These are phyloP conservation scores for Euplexia lucipara DNA, from an alignment of 2,888 invertebrate genomes.

Conservation along the genomic window DNA sequence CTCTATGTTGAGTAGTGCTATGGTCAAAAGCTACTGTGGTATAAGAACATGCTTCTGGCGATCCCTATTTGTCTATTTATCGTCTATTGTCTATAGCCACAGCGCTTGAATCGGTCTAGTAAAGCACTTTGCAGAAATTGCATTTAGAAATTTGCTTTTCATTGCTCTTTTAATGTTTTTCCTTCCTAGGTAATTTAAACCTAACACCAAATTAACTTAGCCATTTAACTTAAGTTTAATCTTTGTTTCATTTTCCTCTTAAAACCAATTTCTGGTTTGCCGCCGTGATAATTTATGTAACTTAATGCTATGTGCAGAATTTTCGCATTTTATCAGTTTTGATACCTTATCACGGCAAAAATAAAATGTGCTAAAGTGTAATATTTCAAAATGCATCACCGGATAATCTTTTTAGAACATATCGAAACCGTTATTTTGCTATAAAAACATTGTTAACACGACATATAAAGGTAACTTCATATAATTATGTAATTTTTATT, in stretches of 20 bases:
- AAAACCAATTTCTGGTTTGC: background rate
- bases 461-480: slow-evolving; percentile 26
- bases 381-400: slow-evolving; percentile 27
- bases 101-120: slow-evolving; percentile 1
- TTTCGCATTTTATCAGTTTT: slow-evolving; percentile 5
- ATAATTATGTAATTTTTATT: slow-evolving; percentile 62
- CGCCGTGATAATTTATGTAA: background rate
- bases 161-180: background rate
- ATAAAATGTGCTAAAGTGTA: slow-evolving; percentile 24
- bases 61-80: slow-evolving; percentile 38
- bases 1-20: slow-evolving; percentile 13
- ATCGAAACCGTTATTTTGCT: slow-evolving; percentile 28
- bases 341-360: slow-evolving; percentile 26
- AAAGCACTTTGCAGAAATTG: background rate
- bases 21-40: slow-evolving; percentile 17
- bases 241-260: background rate
- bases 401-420: slow-evolving; percentile 40
- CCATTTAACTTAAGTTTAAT: background rate
- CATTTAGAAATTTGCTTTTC: slow-evolving; percentile 4
- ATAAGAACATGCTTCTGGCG: slow-evolving; percentile 18
- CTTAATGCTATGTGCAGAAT: background rate
- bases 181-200: background rate
- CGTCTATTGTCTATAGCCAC: slow-evolving; percentile 37
- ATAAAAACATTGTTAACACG: slow-evolving; percentile 38
- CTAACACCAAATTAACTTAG: too few species aligned